Evolutionary conservation across 2,797 vertebrate species (phyloP), one percentile per base, ranked within the genome.

Genomic region (Tapera naevia): DNA sequence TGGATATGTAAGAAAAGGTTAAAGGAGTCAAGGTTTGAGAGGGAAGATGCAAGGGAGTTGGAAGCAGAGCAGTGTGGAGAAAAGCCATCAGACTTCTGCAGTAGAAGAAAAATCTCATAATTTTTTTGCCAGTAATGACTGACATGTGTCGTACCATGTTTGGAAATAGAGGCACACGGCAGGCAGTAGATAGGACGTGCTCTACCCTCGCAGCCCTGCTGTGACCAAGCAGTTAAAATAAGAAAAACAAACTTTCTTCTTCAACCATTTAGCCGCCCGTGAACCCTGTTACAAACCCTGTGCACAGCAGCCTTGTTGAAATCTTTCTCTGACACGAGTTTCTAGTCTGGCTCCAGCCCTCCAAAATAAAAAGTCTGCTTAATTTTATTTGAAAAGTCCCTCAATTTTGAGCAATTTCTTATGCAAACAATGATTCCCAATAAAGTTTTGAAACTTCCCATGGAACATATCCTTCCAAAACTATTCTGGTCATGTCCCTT

Each of bases 191-290:
- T 27, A 71, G 75, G 73, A 74, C 0, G 0, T 60, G 72, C 32
- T 78, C 65, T 91, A n/a, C 30, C 32, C 48, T 69, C 4, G 1
- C 62, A 83, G 43, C 13, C 27, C 72, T 87, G 56, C 87, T 86
- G 51, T 46, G 67, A 88, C 65, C 79, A 89, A 87, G 48, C 41
- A 71, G 67, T 53, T 86, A 71, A 86, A 90, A 61, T 5, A 71
- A 88, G 89, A 82, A 87, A 88, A 78, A 18, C n/a, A 89, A 93
- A 87, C 66, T 87, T 91, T 60, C 67, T 84, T 90, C 62, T 89
- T 94, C 90, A 84, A 37, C 70, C 0, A 0, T 54, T 81, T 79
- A 66, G 56, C 54, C 5, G 33, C 37, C 41, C 74, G 87, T 69
- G 69, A 80, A 75, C 45, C 33, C 57, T 74, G 57, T 46, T 78